Evolutionary conservation across 2,113 vertebrate species (phyloP).

Genomic region (Hylia prasina): DNA sequence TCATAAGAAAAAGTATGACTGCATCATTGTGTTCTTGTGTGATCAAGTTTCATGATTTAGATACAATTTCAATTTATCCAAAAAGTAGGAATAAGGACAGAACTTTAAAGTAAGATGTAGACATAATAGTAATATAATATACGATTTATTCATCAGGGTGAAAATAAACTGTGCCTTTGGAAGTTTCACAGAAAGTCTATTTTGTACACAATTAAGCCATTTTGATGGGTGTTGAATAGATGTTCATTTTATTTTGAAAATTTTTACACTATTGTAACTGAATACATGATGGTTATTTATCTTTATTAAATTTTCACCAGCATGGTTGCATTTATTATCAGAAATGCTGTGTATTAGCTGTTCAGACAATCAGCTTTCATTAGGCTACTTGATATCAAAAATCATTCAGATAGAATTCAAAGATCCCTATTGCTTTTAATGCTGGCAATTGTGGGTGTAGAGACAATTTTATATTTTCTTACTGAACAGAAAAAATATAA

Average conservation of each 20-base stretch:
- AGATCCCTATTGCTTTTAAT: neutral
- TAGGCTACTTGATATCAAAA: neutral
- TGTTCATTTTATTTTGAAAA: neutral
- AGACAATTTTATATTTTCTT: neutral
- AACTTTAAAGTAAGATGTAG: neutral
- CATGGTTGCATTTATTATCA: neutral
- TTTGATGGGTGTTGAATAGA: neutral
- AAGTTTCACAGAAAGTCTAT: neutral
- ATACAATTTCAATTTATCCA: neutral
- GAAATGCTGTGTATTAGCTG: neutral
- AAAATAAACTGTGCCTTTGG: neutral
- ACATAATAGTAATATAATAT: neutral
- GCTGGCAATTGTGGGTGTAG: neutral
- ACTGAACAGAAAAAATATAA: neutral
- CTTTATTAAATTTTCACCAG: neutral
- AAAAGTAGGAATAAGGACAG: neutral
- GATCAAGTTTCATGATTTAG: neutral
- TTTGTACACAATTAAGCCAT: neutral
- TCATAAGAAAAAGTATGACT: fast-evolving
- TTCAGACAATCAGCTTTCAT: neutral
- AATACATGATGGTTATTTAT: neutral
- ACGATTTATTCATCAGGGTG: neutral
- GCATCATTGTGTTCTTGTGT: fast-evolving
- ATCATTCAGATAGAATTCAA: neutral
- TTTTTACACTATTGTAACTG: neutral